These are phyloP conservation scores for Andrena trimmerana DNA, from an alignment of 2,888 invertebrate species.

Conservation along the genomic window DNA sequence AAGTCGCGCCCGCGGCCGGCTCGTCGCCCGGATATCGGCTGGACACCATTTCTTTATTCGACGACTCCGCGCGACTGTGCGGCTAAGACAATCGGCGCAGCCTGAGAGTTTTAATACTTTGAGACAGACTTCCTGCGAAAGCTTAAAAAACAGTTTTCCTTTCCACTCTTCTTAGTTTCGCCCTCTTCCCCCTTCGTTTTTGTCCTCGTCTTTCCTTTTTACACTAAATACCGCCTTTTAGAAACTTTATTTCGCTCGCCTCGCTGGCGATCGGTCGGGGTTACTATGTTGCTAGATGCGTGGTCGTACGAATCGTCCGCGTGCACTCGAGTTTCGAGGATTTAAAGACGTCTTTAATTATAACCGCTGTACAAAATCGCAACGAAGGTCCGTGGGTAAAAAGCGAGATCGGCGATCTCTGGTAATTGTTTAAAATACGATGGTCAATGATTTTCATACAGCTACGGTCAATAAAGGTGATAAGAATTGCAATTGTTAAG, in stretches of 20 bases:
- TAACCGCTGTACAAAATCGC: not conserved
- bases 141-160: conserved; percentile 66
- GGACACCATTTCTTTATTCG: conserved; percentile 34
- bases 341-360: not conserved
- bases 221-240: conserved; percentile 65
- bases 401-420: no score
- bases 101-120: conserved; percentile 69
- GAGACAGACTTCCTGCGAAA: conserved; percentile 64
- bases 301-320: conserved; percentile 52
- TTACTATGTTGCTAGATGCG: conserved; percentile 58
- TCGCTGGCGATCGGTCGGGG: conserved; percentile 45
- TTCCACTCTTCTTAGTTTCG: not conserved
- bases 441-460: no score
- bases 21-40: conserved; percentile 22
- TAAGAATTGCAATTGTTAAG: no score
- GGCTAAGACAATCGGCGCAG: conserved; percentile 53
- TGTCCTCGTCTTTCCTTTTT: conserved; percentile 13
- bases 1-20: not conserved
- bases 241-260: conserved; percentile 59
- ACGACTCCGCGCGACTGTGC: conserved; percentile 36
- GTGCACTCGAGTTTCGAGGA: conserved; percentile 2
- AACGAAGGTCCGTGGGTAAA: no score
- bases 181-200: not conserved
- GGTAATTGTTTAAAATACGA: no score
- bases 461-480: no score